Evolutionary conservation across 2,888 invertebrate species (phyloP), one percentile per base, ranked within the genome.

Genomic region (Andrena haemorrhoa): DNA sequence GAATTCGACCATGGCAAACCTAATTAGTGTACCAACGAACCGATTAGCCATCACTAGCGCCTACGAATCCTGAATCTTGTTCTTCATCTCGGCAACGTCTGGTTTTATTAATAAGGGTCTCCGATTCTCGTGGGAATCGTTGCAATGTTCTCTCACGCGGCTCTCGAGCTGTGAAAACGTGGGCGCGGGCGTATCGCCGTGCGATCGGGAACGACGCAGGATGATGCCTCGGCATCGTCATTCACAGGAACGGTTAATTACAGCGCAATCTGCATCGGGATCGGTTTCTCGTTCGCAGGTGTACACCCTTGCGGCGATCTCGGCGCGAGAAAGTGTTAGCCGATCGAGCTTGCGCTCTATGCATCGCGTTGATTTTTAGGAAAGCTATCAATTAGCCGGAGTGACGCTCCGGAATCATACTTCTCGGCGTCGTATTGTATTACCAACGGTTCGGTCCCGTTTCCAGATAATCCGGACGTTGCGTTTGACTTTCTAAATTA

Each of bases 61-160:
- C 56, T 7, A 26, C 26, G 33, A 53, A 10, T 63, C 23, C 29
- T 2, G 10, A 60, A 23, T 51, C 12, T 26, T 2, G 58, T 31
- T 29, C 31, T 83, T 75, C 84, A 84, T 84, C 81, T 60, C 69
- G 85, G 2, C 85, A 84, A 81, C 87, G 88, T 72, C 86, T 81
- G 82, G 77, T 90, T 89, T 89, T 89, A 87, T 90, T 90, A 90
- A 90, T 86, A 87, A 90, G 83, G 41, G 56, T 23, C 23, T 89
- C 87, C 89, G 89, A 86, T 88, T 71, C 79, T 84, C 88, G 86
- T 88, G 90, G 85, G 90, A 90, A 91, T 88, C 79, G 60, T 65
- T 73, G 78, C 61, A 64, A 63, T 77, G 73, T 85, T 84, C 86
- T 86, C 85, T 83, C 85, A 68, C 73, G 74, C 79, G 69, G 49